Percentiles rank a stretch among this genome's conserved stretches.
Conservation (phyloP, 2,888 invertebrate genomes). For the Seira musarum region DNA sequence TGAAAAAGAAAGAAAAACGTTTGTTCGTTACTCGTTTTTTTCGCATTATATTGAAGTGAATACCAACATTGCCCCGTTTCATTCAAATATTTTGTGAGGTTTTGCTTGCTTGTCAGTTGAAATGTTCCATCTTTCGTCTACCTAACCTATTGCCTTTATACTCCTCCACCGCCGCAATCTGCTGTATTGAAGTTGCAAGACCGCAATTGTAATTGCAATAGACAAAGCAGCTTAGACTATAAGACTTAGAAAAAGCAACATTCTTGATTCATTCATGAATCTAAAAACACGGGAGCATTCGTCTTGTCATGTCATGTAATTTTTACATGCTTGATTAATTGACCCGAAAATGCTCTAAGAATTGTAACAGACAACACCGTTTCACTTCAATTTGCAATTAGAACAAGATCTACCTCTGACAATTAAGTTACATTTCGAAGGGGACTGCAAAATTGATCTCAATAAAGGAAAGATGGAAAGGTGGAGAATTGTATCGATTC, state of each 20-base stretch:
- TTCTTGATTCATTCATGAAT: too few relatives aligned
- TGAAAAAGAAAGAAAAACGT: constrained; percentile 26
- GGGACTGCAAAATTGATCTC: background rate
- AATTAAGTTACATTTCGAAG: background rate
- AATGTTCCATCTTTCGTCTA: background rate
- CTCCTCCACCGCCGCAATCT: background rate
- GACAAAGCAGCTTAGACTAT: background rate
- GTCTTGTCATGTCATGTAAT: background rate
- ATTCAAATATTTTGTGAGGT: background rate
- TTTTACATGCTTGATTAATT: too few relatives aligned
- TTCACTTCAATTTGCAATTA: too few relatives aligned
- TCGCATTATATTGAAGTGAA: too few relatives aligned
- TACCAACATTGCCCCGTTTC: background rate
- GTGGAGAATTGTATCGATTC: too few relatives aligned
- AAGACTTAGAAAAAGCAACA: too few relatives aligned
- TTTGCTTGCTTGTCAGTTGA: background rate
- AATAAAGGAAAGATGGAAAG: too few relatives aligned
- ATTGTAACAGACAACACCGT: too few relatives aligned
- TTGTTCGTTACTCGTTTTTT: constrained; percentile 41
- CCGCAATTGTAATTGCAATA: background rate
- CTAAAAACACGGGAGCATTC: too few relatives aligned
- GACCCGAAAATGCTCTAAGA: background rate
- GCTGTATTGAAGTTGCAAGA: background rate
- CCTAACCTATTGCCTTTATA: background rate
- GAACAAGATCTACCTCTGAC: background rate